These are phyloP conservation scores for Platysternon megacephalum DNA, from an alignment of 2,113 vertebrate genomes.

Conservation along the genomic window DNA sequence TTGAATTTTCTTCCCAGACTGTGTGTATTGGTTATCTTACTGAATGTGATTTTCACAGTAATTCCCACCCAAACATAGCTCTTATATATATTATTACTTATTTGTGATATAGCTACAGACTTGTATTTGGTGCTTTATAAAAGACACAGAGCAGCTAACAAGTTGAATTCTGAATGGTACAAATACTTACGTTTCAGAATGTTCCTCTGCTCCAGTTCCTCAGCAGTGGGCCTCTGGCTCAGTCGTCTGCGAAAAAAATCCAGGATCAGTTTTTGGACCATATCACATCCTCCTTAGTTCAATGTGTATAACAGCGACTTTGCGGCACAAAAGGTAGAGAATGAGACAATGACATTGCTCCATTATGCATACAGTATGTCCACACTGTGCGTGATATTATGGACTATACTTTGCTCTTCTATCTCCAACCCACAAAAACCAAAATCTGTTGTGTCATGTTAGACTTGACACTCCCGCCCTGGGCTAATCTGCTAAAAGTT, in stretches of 20 bases:
- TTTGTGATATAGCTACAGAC: neutral
- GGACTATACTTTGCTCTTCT: conserved; percentile 61
- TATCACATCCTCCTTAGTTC: conserved; percentile 73
- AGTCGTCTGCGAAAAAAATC: conserved; percentile 89
- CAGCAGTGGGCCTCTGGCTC: conserved; percentile 97
- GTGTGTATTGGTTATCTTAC: neutral
- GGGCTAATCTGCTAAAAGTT: conserved; percentile 64
- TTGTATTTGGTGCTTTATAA: neutral
- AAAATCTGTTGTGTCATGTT: conserved; percentile 55
- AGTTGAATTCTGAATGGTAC: neutral
- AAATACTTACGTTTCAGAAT: conserved; percentile 97
- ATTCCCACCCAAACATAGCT: neutral
- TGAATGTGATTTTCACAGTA: neutral
- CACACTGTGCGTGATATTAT: conserved; percentile 34
- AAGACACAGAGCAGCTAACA: neutral
- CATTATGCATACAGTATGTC: conserved; percentile 64
- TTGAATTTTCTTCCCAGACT: neutral
- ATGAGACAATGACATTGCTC: conserved; percentile 36
- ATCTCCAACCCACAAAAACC: conserved; percentile 63
- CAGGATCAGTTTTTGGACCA: conserved; percentile 85
- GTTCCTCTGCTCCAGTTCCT: conserved; percentile 98
- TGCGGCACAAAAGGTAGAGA: conserved; percentile 30
- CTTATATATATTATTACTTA: neutral
- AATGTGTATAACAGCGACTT: conserved; percentile 33
- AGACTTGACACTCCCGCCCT: conserved; percentile 52